Conservation (phyloP, 2,113 vertebrate species). For the Scartelaos histophorus region DNA sequence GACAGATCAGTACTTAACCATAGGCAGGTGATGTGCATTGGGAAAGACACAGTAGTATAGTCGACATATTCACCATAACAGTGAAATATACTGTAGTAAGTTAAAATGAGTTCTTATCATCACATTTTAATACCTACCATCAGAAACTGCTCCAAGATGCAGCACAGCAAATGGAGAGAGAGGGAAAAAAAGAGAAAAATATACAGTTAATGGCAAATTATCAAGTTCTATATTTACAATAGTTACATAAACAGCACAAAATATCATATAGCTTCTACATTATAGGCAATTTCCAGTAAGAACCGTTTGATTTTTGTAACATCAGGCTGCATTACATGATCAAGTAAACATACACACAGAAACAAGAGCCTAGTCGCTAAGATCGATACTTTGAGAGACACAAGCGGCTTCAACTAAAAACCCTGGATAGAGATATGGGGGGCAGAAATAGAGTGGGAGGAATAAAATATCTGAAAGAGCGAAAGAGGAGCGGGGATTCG, state of each 20-base stretch:
- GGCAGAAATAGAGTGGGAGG: constrained; percentile 52
- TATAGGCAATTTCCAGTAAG: neutral
- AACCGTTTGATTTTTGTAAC: constrained; percentile 1
- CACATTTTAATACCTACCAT: constrained; percentile 56
- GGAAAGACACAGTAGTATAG: no score
- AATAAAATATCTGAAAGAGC: constrained; percentile 28
- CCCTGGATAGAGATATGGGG: neutral
- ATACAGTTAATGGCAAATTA: constrained; percentile 38
- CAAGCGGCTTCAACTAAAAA: constrained; percentile 8
- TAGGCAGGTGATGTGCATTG: no score
- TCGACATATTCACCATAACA: no score
- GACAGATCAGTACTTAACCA: no score
- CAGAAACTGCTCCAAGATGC: constrained; percentile 58
- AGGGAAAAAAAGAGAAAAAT: constrained; percentile 23
- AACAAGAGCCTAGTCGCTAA: constrained; percentile 8
- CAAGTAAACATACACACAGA: constrained; percentile 15
- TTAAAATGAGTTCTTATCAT: no score
- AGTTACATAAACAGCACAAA: neutral
- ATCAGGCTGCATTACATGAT: constrained; percentile 17
- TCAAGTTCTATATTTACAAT: neutral
- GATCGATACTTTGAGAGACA: constrained; percentile 31
- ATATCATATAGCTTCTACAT: neutral
- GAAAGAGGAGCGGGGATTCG: constrained; percentile 15
- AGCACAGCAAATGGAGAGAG: neutral
- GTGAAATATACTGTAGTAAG: no score